Percentiles rank a stretch among this genome's conserved stretches.
These are phyloP conservation scores for Pampus argenteus DNA, from an alignment of 2,797 vertebrate genomes.

Conservation along the genomic window DNA sequence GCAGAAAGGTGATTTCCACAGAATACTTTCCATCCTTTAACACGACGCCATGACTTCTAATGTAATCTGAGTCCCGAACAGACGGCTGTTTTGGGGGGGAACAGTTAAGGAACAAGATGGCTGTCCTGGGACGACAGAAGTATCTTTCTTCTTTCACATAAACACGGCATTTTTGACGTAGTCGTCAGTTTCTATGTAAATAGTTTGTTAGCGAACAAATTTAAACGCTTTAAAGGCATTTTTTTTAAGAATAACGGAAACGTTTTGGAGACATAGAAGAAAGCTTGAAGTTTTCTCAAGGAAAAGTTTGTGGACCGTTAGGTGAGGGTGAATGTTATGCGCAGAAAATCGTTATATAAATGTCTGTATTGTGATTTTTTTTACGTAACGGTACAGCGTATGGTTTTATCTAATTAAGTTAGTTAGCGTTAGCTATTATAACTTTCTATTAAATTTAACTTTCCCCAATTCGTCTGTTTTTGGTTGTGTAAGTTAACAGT, in stretches of 20 bases:
- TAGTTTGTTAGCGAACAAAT: background rate
- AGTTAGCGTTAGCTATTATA: too few relatives aligned
- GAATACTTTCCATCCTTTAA: constrained; percentile 53
- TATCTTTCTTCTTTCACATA: constrained; percentile 47
- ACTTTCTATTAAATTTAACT: too few relatives aligned
- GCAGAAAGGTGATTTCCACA: constrained; percentile 2
- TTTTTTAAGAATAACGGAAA: constrained; percentile 16
- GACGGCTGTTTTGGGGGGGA: constrained; percentile 68
- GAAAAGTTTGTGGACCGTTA: constrained; percentile 30
- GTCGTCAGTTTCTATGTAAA: background rate
- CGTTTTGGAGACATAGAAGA: constrained; percentile 18
- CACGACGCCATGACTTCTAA: constrained; percentile 72
- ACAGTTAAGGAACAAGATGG: constrained; percentile 86
- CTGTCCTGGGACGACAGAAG: constrained; percentile 74
- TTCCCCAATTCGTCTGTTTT: background rate
- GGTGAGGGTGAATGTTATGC: constrained; percentile 6
- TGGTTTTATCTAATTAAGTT: background rate
- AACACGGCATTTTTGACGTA: constrained; percentile 32
- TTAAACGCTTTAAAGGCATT: constrained; percentile 7
- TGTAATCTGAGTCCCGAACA: constrained; percentile 80
- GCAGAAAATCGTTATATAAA: background rate
- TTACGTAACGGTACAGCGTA: background rate
- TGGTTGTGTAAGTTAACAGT: constrained; percentile 1
- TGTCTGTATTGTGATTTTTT: background rate
- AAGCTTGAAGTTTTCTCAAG: constrained; percentile 5